A percentile compares a stretch with the other conserved stretches of the same genome.
Conservation (phyloP, 2,113 vertebrate genomes). For the Dasypus novemcinctus region DNA sequence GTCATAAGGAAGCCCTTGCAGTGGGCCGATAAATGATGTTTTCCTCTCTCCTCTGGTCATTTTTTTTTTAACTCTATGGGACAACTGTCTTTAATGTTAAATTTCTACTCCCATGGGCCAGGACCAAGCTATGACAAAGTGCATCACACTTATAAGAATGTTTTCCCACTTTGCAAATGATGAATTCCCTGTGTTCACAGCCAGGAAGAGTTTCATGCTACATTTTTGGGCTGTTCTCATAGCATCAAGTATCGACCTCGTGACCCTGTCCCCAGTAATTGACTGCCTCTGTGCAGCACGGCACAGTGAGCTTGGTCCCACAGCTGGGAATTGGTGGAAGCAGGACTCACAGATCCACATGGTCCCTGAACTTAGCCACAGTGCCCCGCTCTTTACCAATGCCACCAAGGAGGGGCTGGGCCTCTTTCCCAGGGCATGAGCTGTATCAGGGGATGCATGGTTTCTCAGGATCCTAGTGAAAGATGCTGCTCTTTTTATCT, state of each 20-base stretch:
- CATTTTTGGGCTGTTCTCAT: background rate
- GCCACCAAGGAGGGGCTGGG: accelerated
- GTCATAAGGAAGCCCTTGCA: background rate
- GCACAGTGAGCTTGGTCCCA: background rate
- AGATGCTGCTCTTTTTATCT: background rate
- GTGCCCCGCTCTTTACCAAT: background rate
- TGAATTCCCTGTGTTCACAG: background rate
- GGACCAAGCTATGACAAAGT: background rate
- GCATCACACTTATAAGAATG: background rate
- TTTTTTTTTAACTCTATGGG: background rate
- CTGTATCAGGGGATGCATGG: accelerated
- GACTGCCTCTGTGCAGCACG: background rate
- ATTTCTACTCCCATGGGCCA: background rate
- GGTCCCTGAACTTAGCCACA: background rate
- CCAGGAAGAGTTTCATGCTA: background rate
- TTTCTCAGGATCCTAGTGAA: background rate
- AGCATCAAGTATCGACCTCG: background rate
- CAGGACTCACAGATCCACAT: background rate
- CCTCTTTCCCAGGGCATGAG: background rate
- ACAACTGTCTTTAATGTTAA: background rate
- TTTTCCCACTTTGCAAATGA: background rate
- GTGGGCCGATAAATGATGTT: background rate
- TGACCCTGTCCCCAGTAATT: background rate
- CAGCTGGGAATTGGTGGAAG: background rate
- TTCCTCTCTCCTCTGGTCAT: background rate